Conservation (phyloP, 2,797 vertebrate genomes). For the Eospalax fontanierii region DNA sequence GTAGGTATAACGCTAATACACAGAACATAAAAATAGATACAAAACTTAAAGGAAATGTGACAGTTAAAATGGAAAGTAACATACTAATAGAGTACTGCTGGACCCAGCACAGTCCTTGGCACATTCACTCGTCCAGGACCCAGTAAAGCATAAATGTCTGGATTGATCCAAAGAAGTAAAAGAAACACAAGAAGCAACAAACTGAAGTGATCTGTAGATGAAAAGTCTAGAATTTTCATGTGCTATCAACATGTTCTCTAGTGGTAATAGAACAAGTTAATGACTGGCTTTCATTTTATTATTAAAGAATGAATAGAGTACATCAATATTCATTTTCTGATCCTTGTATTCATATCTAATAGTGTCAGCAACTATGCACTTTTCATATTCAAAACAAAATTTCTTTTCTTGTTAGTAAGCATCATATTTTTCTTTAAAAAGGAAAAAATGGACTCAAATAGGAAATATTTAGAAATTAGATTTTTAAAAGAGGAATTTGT, state of each 20-base stretch:
- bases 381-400: not conserved
- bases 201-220: constrained; percentile 7
- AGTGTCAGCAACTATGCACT: not conserved
- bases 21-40: no score
- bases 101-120: not conserved
- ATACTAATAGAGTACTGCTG: not conserved
- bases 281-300: constrained; percentile 32
- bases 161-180: constrained; percentile 7
- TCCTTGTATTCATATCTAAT: not conserved
- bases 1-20: no score
- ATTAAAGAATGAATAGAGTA: constrained; percentile 17
- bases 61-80: not conserved
- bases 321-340: constrained; percentile 11
- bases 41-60: no score
- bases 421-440: constrained; percentile 52
- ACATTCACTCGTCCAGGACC: not conserved
- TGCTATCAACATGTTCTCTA: not conserved
- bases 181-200: not conserved
- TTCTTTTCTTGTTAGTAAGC: not conserved
- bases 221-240: constrained; percentile 13
- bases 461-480: constrained; percentile 16
- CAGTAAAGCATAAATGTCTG: not conserved
- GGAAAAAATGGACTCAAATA: constrained; percentile 25
- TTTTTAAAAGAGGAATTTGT: not conserved
- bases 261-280: not conserved